Base-by-base conservation (phyloP, 2,797 vertebrate species). In the Urosaurus nigricauda region DNA sequence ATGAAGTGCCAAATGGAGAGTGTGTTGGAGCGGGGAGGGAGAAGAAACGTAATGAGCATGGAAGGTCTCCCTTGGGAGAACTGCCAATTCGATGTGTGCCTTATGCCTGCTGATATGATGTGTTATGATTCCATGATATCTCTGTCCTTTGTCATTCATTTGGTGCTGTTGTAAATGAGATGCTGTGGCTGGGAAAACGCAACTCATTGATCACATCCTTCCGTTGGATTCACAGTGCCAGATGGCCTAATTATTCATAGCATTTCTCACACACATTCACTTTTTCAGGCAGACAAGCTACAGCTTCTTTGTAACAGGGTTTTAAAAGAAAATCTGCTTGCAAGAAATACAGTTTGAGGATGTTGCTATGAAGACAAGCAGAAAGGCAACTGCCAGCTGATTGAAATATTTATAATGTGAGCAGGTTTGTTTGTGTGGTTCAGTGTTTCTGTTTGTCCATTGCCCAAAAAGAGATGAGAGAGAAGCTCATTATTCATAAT, bases 231-330 rank as follows among this genome's bases (percentile, higher is more conserved):
- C 92, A 89, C 63, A 80, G 60, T 17, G 88, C 73, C 63, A 71
- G 83, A 65, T 91, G 83, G 88, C 53, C 94, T 94, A 92, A 93
- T 87, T 88, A 93, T 89, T 93, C 47, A 12, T 0, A n/a, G 60
- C 29, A 70, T 65, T 93, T 95, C 86, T 90, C 90, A 90, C 90
- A 90, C 47, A 56, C 78, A 40, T 68, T 75, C 91, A 90, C 91
- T 90, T 75, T 93, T 58, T 87, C 90, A 56, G 78, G 68, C 58
- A 95, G 85, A 90, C 1, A 8, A 94, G 85, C 37, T 70, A 2
- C 60, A 91, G 37, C 89, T 91, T 93, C 92, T 90, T 93, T 88
- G 90, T 86, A 68, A 75, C 79, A 14, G 58, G 71, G 21, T 87
- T 93, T 86, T 86, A 90, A 91, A 92, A 88, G 5, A 78, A 78